A percentile compares a stretch with the other conserved stretches of the same genome.
These are phyloP conservation scores for Phodopus roborovskii DNA, from an alignment of 2,113 vertebrate species.

Conservation along the genomic window DNA sequence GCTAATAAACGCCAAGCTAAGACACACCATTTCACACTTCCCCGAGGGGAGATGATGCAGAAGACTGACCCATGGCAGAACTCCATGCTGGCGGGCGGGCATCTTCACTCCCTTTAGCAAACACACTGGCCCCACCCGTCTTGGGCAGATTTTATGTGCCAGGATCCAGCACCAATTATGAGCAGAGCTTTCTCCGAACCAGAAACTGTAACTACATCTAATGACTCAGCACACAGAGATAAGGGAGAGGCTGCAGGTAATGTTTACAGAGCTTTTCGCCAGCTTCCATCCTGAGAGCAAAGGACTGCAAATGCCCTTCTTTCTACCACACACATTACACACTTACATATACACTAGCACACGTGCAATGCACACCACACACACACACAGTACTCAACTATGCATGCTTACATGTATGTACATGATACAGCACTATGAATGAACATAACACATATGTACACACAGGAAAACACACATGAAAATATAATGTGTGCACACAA, in stretches of 20 bases:
- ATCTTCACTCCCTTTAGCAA: accelerated
- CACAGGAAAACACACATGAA: not conserved
- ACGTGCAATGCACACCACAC: not conserved
- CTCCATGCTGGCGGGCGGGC: accelerated
- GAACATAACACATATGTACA: not conserved
- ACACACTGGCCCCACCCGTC: no score
- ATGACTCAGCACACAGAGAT: not conserved
- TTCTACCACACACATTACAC: no score
- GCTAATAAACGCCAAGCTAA: no score
- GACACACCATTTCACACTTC: accelerated
- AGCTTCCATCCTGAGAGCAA: not conserved
- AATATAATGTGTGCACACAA: not conserved
- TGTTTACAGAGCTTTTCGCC: accelerated
- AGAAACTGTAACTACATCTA: not conserved
- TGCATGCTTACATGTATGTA: not conserved
- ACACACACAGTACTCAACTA: not conserved
- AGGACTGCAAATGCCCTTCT: not conserved
- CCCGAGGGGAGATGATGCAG: not conserved
- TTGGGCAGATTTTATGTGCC: accelerated
- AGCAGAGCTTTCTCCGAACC: not conserved
- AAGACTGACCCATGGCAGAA: accelerated
- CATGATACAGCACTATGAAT: not conserved
- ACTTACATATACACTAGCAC: not conserved
- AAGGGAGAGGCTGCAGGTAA: accelerated
- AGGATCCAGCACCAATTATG: accelerated